Base-by-base conservation (phyloP, 2,888 invertebrate species). In the Eumerus sabulonum region DNA sequence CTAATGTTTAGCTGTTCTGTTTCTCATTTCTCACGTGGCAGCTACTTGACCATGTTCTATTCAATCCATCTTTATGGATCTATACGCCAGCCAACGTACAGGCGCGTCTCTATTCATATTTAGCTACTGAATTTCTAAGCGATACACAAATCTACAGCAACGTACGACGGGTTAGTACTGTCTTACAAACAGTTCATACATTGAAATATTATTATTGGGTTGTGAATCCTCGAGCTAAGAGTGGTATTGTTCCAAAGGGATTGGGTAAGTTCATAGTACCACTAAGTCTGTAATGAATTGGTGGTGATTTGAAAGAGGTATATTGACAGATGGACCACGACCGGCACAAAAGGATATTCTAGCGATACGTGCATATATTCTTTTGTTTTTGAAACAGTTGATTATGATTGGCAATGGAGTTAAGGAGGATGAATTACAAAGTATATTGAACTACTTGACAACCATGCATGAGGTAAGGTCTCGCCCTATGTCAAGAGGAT, bases 151-250 rank as follows among this genome's bases (percentile, higher is more conserved):
- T 98, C 86, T 98, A 98, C 90, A 97, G 96, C 85, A 98, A 97
- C 89, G 98, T 98, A 62, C 91, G 99, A 63, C 92, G 99, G 62
- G 98, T 99, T 77, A 98, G 98, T 85, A 99, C 99, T 0, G 98
- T 98, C 0, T 91, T 99, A 53, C 99, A 99, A 90, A 98, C 98
- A 19, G 97, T 99, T 83, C 99, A 99, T 89, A 98, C 99, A 1
- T 92, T 99, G 82, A 99, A 99, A 90, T 98, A 97, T 89, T 99
- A 99, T 90, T 99, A 99, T 89, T 99, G 99, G 99, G 96, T 99
- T 50, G 95, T 96, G 73, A 98, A 98, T 91, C 99, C 99, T 0
- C 92, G 96, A 82, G 93, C 96, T 82, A 97, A 98, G 90, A 98
- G 98, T 89, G 98, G 98, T 62, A 97, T 98, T 86, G 94, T 94